Base-by-base conservation (phyloP, 2,797 vertebrate genomes). In the Mallotus villosus region DNA sequence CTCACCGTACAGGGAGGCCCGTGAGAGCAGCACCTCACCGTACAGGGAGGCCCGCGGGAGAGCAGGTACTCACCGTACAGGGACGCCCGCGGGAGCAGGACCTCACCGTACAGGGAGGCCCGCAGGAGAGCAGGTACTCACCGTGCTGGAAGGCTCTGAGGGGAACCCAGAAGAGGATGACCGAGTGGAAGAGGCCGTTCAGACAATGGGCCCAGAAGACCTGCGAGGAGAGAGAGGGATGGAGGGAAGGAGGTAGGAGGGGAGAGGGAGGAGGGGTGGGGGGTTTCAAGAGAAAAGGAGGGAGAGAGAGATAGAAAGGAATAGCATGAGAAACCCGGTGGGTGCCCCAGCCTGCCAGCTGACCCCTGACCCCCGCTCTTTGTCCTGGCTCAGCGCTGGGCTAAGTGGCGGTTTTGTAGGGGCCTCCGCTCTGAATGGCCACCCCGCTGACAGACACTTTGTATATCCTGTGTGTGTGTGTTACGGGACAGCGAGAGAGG, bases 191-290 rank as follows among this genome's bases (percentile, higher is more conserved):
- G 89, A 99, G 97, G 90, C 98, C 98, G 85, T 99, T 99, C 93
- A 99, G 95, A 98, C 98, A 99, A 97, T 99, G 97, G 92, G 97
- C 94, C 98, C 97, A 99, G 94, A 99, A 99, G 94, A 99, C 97
- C 98, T 99, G 94, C 88, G 84, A 83, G 76, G 75, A 9, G 89
- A 86, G 55, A 59, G 71, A 76, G 75, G 63, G 73, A 92, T 89
- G 92, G 81, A 92, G 87, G 93, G 90, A 90, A 90, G 87, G 90
- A 91, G 91, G 87, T 88, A 87, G 91, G 89, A 93, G 92, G 93
- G 72, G 76, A 70, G 79, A 62, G 70, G 67, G 88, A 92, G 68
- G 53, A 60, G 41, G 25, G 55, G 90, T 79, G 86, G 84, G 5
- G 76, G 85, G 27, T 29, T 86, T 70, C 82, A 84, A 94, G 88